phyloP scores from a whole-genome alignment of 92 coral and sea anemone species.

The Galaxea fascicularis region DNA sequence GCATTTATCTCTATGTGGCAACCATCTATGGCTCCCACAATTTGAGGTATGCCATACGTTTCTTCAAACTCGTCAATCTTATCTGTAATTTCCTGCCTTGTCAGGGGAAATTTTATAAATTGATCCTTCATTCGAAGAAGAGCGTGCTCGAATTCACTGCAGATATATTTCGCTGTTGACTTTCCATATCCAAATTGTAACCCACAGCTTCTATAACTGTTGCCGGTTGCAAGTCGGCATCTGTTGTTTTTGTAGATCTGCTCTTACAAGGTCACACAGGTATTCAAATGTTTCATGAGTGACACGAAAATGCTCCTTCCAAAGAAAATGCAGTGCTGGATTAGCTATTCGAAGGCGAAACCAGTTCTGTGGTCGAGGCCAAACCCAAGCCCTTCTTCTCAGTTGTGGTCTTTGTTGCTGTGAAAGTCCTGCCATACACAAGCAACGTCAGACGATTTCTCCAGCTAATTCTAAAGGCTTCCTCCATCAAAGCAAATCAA shows the following conservation, averaged over 20 bases:
- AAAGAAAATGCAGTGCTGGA: slow-evolving; percentile 25
- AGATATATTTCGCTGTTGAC: slow-evolving; percentile 52
- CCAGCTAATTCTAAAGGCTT: slow-evolving; percentile 54
- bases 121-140: slow-evolving; percentile 47
- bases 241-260: slow-evolving; percentile 27
- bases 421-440: slow-evolving; percentile 32
- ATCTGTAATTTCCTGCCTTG: slow-evolving; percentile 45
- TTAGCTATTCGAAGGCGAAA: slow-evolving; percentile 38
- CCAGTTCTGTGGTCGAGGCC: slow-evolving; percentile 72
- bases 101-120: slow-evolving; percentile 53
- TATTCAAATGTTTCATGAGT: slow-evolving; percentile 63
- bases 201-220: slow-evolving; percentile 57
- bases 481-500: slow-evolving; percentile 32
- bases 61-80: slow-evolving; percentile 55
- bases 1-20: slow-evolving; percentile 54
- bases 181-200: slow-evolving; percentile 58
- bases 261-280: slow-evolving; percentile 41
- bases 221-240: slow-evolving; percentile 62
- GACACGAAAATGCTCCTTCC: slow-evolving; percentile 62
- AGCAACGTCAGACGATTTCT: slow-evolving; percentile 53
- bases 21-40: slow-evolving; percentile 49
- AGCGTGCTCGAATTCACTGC: slow-evolving; percentile 50
- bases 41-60: slow-evolving; percentile 55
- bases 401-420: slow-evolving; percentile 33
- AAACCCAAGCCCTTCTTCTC: slow-evolving; percentile 67